Base-by-base conservation (phyloP, 2,888 invertebrate genomes). In the Troglohyphantes excavatus region DNA sequence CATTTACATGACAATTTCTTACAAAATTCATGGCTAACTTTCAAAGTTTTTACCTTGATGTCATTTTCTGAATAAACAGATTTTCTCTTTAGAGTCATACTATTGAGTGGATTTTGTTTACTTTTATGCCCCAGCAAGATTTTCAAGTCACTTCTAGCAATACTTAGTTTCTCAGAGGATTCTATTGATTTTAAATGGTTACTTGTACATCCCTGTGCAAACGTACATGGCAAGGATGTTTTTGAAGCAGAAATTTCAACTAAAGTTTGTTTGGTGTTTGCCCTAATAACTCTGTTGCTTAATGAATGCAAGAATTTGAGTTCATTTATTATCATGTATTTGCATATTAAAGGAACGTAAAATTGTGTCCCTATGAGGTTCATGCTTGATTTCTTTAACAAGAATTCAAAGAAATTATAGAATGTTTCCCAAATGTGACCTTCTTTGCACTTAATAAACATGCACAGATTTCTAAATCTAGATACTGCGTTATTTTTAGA, bases 21-120 rank as follows among this genome's bases (percentile, higher is more conserved):
- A 23, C 17, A 0, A 26, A 23, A 26, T 3, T 9, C 9, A 23
- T 65, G 13, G 33, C 9, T n/a, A n/a, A 53, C 11, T 65, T 29
- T 39, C 26, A 21, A n/a, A 43, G 1, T 39, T 11, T 43, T 23
- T 19, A 19, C 21, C 0, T 6, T 29, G 17, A 59, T 21, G 5
- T 29, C 21, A 27, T 26, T 17, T 29, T 39, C n/a, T 33, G 23
- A 19, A 33, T 59, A 27, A 61, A 33, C 6, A 59, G 17, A 29
- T 33, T 75, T 75, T 61, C 75, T 59, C 19, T 75, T 21, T 11
- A 29, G n/a, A 75, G 27, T 29, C 26, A 29, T n/a, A 53, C 53
- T 53, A 53, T n/a, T n/a, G 53, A n/a, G n/a, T n/a, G 33, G 33
- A 9, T 53, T 53, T 53, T 17, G 53, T n/a, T 17, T 53, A 5